phyloP scores from a whole-genome alignment of 2,113 vertebrate genomes.

The Corvus moneduloides region DNA sequence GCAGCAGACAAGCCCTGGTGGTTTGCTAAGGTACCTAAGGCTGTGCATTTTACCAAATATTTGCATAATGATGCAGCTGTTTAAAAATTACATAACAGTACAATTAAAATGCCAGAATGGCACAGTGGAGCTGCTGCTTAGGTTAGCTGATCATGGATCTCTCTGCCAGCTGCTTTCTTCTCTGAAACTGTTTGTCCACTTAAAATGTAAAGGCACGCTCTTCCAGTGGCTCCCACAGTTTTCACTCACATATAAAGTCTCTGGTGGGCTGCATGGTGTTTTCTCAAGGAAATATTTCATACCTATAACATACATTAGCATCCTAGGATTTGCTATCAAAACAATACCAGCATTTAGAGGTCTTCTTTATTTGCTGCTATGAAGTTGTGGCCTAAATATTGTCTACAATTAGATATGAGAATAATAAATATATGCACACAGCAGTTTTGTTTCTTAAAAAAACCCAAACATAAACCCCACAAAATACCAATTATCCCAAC shows the following conservation, averaged over 20 bases:
- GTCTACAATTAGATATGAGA: neutral
- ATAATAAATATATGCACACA: neutral
- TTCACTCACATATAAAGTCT: neutral
- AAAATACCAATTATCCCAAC: neutral
- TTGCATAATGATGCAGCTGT: slow-evolving; percentile 7
- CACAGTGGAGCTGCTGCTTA: neutral
- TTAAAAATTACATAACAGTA: slow-evolving; percentile 46
- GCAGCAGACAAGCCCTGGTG: slow-evolving; percentile 8
- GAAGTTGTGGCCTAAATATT: neutral
- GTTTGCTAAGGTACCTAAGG: slow-evolving; percentile 17
- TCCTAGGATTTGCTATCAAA: neutral
- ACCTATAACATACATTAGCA: neutral
- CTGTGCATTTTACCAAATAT: neutral
- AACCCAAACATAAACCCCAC: neutral
- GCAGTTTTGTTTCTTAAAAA: neutral
- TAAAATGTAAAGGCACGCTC: neutral
- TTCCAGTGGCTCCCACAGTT: neutral
- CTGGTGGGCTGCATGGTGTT: neutral
- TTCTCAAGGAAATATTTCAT: neutral
- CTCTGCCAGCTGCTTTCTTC: neutral
- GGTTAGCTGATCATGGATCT: neutral
- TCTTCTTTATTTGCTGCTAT: neutral
- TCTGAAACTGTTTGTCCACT: neutral
- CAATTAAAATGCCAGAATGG: slow-evolving; percentile 24
- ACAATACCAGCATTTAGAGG: neutral